A percentile compares a stretch with the other conserved stretches of the same genome.
phyloP scores from a whole-genome alignment of 2,113 vertebrate genomes.

The Takifugu flavidus region DNA sequence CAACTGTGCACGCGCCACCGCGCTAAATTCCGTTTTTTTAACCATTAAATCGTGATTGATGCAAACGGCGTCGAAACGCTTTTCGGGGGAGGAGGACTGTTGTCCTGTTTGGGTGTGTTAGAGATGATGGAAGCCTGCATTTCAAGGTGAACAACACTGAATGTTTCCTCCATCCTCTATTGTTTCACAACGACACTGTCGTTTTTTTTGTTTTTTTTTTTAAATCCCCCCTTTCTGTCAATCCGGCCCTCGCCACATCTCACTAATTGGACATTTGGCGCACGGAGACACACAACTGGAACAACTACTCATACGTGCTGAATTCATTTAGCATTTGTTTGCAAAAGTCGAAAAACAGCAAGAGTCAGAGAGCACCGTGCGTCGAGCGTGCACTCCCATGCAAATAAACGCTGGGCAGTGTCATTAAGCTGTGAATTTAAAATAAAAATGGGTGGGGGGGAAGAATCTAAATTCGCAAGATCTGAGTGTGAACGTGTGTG shows the following conservation, averaged over 20 bases:
- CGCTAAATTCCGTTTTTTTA: neutral
- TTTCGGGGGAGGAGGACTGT: slow-evolving; percentile 6
- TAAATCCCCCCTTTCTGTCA: neutral
- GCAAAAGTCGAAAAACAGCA: neutral
- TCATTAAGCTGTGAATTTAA: no score
- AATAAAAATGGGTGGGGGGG: no score
- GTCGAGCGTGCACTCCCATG: neutral
- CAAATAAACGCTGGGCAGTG: no score
- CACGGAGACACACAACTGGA: neutral
- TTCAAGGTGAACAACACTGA: slow-evolving; percentile 63
- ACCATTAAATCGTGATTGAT: slow-evolving; percentile 13
- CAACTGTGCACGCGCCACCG: no score
- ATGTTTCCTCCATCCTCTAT: slow-evolving; percentile 50
- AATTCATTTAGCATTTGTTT: no score
- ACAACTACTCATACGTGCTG: no score
- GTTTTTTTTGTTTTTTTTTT: slow-evolving; percentile 7
- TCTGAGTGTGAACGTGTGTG: slow-evolving; percentile 10
- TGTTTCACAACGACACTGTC: slow-evolving; percentile 56
- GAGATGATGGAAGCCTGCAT: slow-evolving; percentile 43
- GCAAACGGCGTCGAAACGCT: neutral
- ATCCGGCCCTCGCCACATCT: slow-evolving; percentile 31
- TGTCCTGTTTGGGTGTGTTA: slow-evolving; percentile 25
- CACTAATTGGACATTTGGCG: slow-evolving; percentile 10
- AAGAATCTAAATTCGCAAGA: neutral
- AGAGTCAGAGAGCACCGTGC: neutral